Evolutionary conservation across 2,113 vertebrate species (phyloP).

Genomic region (Cyanoliseus patagonus): DNA sequence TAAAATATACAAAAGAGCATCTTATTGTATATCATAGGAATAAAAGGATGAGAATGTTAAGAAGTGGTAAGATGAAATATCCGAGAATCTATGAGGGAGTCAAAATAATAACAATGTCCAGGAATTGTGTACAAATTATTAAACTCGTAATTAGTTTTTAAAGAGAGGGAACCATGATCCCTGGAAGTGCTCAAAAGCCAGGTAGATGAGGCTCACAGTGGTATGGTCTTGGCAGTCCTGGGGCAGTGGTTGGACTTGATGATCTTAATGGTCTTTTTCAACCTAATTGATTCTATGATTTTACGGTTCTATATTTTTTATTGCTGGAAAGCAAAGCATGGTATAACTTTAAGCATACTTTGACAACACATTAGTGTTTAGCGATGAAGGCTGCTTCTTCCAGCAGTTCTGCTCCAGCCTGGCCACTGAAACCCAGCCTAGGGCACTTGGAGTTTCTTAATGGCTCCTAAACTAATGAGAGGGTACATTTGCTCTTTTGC

Average conservation of each 20-base stretch:
- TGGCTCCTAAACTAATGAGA: not conserved
- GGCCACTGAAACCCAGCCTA: not conserved
- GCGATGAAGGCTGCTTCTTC: not conserved
- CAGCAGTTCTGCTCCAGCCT: not conserved
- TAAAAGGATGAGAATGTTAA: not conserved
- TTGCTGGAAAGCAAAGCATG: not conserved
- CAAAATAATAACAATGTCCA: not conserved
- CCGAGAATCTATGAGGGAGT: not conserved
- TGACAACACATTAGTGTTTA: not conserved
- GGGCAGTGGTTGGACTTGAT: too few species aligned
- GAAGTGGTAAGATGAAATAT: not conserved
- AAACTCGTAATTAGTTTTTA: not conserved
- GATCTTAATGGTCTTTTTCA: too few species aligned
- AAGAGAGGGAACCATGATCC: not conserved
- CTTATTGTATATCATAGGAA: not conserved
- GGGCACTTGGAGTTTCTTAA: not conserved
- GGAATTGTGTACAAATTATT: not conserved
- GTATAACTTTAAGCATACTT: not conserved
- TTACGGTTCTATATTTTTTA: not conserved
- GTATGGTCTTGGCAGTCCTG: too few species aligned
- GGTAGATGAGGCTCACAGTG: too few species aligned
- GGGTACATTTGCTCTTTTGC: not conserved
- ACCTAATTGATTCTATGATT: too few species aligned
- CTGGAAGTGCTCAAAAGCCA: too few species aligned
- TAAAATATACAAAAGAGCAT: not conserved